Base-by-base conservation (phyloP, 2,888 invertebrate species). In the Thera obeliscata region DNA sequence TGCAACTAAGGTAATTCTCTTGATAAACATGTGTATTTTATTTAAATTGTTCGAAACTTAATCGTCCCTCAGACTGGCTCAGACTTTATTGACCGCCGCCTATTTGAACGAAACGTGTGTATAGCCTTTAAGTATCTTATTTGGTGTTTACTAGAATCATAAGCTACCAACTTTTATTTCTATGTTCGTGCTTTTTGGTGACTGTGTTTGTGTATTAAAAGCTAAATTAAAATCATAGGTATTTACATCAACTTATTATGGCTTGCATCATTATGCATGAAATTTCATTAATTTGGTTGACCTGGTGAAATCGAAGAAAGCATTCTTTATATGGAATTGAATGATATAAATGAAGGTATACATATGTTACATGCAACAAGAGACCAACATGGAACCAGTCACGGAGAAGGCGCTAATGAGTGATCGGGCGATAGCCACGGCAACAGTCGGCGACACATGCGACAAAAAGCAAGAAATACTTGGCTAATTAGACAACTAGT, bases 351-450 rank as follows among this genome's bases (percentile, higher is more conserved):
- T 46, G 43, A 46, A 46, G 43, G 43, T 61, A 33, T 33, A 52
- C 52, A 52, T 8, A 52, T 52, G 52, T 52, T 57, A 60, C 66
- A 12, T 36, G 65, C 36, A 55, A 68, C 58, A 52, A 54, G 46
- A 54, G 46, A 64, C 22, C 55, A 56, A 75, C 78, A 77, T 64
- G 77, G 68, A 71, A 66, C 76, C 68, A 82, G 88, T 86, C 89
- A 88, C 89, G 89, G 86, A 77, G 80, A 75, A 77, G 72, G 77
- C 80, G 82, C 88, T 91, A 90, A 91, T 91, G 90, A 91, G 87
- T 85, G 90, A 91, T 91, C 82, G 82, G 46, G 46, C 60, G 69
- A 69, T 69, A 69, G 60, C 58, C 55, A 54, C 58, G 5, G 55
- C 41, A n/a, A 22, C 61, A 54, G 46, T 54, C 56, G 66, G 60